Base-by-base conservation (phyloP, 2,888 invertebrate genomes). In the Heterodera filipjevi region DNA sequence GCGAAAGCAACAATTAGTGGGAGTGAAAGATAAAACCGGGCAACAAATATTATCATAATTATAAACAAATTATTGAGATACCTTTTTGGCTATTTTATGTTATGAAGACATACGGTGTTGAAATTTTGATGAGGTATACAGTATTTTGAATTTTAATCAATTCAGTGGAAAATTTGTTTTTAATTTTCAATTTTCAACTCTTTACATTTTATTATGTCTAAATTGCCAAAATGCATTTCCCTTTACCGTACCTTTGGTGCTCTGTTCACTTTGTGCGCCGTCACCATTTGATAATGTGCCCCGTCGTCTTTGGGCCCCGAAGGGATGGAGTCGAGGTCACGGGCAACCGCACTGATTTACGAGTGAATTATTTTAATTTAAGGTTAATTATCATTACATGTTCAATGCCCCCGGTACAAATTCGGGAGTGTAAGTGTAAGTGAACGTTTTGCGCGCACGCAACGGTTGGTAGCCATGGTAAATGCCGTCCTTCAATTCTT, bases 401-500 rank as follows among this genome's bases (percentile, higher is more conserved):
- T 75, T 75, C 46, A 75, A 75, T 66, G 75, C 75, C 22, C 75
- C 75, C 30, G 75, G 75, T 66, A 75, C 68, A 35, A 75, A 75
- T 53, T 75, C 75, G 32, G 75, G 75, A 30, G 75, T 75, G 32
- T 75, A 75, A 5, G 32, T 44, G 46, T 75, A 77, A 27, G 66
- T 66, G 16, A 68, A 44, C 8, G 77, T 78, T 49, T 78, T 78
- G 30, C 78, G 77, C 6, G 78, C 74, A 5, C 74, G 59, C 44
- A 78, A 66, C 19, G 78, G 78, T 19, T 73, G 75, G 44, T 78
- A 78, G 53, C 78, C 78, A 35, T 78, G 78, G 44, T 78, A 78
- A 30, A 72, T 44, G 12, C 77, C 78, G 32, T 78, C 78, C 39
- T 78, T 78, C 44, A 78, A 44, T 44, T 78, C 78, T n/a, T 78